These are phyloP conservation scores for Lepus timidus DNA, from an alignment of 2,113 vertebrate genomes.

Conservation along the genomic window DNA sequence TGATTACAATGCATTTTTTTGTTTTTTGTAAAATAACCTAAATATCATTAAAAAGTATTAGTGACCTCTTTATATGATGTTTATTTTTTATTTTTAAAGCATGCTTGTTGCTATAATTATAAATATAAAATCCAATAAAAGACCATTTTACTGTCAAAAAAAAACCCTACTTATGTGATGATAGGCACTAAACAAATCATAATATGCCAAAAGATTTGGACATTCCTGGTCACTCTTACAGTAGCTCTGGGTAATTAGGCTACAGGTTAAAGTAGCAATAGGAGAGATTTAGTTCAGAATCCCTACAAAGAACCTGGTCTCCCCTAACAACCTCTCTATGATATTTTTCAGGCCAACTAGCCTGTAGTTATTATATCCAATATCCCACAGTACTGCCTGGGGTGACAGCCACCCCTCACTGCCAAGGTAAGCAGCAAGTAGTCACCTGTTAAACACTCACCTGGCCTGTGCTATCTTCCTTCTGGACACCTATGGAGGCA, in stretches of 20 bases:
- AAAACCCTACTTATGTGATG: not conserved
- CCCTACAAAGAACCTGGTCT: not conserved
- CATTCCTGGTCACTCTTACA: not conserved
- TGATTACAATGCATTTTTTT: not conserved
- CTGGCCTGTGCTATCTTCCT: not conserved
- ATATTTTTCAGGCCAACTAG: too few relatives aligned
- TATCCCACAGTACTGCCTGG: not conserved
- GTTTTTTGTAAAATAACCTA: conserved; percentile 6
- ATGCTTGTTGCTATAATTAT: not conserved
- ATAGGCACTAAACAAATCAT: not conserved
- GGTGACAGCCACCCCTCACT: not conserved
- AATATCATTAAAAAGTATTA: not conserved
- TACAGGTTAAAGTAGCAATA: not conserved
- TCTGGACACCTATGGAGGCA: not conserved
- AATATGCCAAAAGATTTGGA: not conserved
- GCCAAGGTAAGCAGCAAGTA: not conserved
- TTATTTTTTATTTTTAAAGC: conserved; percentile 7
- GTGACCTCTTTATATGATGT: not conserved
- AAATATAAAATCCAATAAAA: not conserved
- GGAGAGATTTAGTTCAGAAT: not conserved
- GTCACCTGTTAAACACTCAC: not conserved
- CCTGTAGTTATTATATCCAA: too few relatives aligned
- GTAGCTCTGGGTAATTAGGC: not conserved
- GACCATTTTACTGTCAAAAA: not conserved
- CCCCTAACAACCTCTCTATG: not conserved